Evolutionary conservation across 2,797 vertebrate genomes (phyloP).

Genomic region (Sebastes taczanowskii): DNA sequence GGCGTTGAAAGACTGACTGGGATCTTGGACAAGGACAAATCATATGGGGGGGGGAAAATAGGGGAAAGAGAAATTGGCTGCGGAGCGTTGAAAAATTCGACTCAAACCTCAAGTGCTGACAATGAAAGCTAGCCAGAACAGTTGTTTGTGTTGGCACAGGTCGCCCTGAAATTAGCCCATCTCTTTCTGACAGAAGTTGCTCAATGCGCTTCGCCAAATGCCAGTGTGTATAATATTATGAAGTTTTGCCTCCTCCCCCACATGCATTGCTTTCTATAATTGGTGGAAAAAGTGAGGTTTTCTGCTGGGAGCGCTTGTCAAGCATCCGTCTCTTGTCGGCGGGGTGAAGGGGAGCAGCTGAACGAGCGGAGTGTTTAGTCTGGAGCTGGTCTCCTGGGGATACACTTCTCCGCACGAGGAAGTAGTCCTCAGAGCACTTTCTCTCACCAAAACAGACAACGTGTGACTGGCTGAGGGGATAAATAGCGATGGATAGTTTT

Average conservation of each 20-base stretch:
- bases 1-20: constrained; percentile 78
- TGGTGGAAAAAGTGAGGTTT: constrained; percentile 91
- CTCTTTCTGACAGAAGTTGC: constrained; percentile 85
- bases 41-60: constrained; percentile 60
- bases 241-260: constrained; percentile 74
- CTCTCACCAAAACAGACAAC: constrained; percentile 25
- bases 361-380: constrained; percentile 93
- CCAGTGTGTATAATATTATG: constrained; percentile 86
- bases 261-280: constrained; percentile 79
- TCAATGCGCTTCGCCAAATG: constrained; percentile 79
- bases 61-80: constrained; percentile 78
- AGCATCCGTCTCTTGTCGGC: constrained; percentile 90
- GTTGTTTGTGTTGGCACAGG: constrained; percentile 91
- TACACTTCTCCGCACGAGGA: constrained; percentile 85
- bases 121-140: constrained; percentile 86
- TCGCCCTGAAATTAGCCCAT: constrained; percentile 88
- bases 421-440: constrained; percentile 82
- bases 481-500: constrained; percentile 38
- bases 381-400: constrained; percentile 90
- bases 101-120: constrained; percentile 86
- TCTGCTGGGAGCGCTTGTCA: constrained; percentile 90
- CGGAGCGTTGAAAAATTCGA: constrained; percentile 68
- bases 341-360: constrained; percentile 87
- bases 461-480: constrained; percentile 43
- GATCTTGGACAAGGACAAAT: constrained; percentile 77